Percentiles rank a stretch among this genome's conserved stretches.
phyloP scores from a whole-genome alignment of 2,888 invertebrate species.

The Orthosia gracilis region DNA sequence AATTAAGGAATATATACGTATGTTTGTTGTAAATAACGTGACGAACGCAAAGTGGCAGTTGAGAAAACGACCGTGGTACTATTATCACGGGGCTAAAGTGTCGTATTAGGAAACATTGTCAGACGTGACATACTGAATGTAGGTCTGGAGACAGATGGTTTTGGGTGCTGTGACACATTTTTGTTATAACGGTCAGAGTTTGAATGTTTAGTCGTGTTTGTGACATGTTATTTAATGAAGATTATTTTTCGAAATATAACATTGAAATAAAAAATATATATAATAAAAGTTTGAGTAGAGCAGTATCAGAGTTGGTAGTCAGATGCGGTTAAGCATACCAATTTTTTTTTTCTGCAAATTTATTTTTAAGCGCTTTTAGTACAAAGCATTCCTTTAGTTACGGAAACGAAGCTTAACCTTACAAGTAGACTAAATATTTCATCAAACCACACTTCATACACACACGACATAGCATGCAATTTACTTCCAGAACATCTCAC shows the following conservation, averaged over 20 bases:
- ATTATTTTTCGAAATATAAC: background rate
- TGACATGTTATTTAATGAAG: background rate
- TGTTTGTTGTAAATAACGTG: constrained; percentile 31
- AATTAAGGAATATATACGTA: constrained; percentile 54
- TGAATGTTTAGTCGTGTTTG: background rate
- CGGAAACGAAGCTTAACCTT: background rate
- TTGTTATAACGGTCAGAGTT: background rate
- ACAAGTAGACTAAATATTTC: background rate
- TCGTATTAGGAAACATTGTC: constrained; percentile 62
- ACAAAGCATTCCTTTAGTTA: too few species aligned
- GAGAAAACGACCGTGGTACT: constrained; percentile 55
- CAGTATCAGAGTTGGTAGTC: too few species aligned
- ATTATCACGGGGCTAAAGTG: constrained; percentile 62
- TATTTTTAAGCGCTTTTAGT: background rate
- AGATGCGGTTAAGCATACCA: background rate
- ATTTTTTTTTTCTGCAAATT: too few species aligned
- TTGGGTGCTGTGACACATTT: background rate
- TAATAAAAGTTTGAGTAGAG: background rate
- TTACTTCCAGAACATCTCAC: constrained; percentile 25
- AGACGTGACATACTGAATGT: constrained; percentile 34
- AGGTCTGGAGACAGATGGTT: constrained; percentile 41
- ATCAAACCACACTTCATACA: constrained; percentile 7
- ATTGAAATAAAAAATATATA: background rate
- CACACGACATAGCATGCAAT: constrained; percentile 29
- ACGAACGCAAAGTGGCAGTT: constrained; percentile 52